Evolutionary conservation across 2,113 vertebrate species (phyloP).

Genomic region (Nesospiza acunhae): DNA sequence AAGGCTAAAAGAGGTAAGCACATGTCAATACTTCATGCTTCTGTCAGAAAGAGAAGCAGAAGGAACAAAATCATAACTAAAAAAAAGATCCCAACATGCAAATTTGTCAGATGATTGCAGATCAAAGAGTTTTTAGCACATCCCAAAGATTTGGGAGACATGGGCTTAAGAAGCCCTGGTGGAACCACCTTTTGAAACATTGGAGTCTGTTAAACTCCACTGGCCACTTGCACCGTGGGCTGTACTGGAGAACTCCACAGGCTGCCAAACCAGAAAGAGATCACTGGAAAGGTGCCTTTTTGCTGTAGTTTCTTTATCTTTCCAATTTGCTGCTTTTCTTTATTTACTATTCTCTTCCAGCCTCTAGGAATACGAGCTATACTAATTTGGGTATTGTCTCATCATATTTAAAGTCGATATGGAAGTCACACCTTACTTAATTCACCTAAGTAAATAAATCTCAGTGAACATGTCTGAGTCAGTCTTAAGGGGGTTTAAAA

Average conservation of each 20-base stretch:
- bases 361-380: background rate
- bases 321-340: background rate
- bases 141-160: background rate
- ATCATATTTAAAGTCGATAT: background rate
- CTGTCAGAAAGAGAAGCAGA: background rate
- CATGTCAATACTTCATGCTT: background rate
- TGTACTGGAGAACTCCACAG: fast-evolving
- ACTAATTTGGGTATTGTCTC: background rate
- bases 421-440: background rate
- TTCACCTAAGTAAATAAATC: background rate
- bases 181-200: background rate
- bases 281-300: background rate
- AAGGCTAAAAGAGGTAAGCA: background rate
- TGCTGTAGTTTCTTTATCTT: background rate
- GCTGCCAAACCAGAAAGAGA: background rate
- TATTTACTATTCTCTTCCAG: background rate
- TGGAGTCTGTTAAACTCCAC: background rate
- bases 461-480: background rate
- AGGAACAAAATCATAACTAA: background rate
- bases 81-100: background rate
- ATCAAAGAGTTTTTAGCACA: background rate
- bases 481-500: background rate
- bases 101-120: background rate
- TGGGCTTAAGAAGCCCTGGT: background rate
- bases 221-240: background rate